Base-by-base conservation (phyloP, 92 coral and sea anemone species). In the Galaxea fascicularis region DNA sequence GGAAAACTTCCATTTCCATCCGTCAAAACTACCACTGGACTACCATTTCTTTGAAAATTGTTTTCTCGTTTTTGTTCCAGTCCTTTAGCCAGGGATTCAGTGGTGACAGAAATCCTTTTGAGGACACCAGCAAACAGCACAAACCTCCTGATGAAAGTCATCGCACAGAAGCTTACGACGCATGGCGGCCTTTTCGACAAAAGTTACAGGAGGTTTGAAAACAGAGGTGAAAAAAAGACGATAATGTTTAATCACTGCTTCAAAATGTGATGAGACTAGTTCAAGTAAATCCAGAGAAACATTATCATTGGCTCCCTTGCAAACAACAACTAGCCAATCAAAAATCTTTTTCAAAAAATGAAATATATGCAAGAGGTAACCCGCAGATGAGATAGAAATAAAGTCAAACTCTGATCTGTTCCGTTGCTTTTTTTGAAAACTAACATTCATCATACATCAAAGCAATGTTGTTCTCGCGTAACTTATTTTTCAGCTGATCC, bases 51-150 rank as follows among this genome's bases (percentile, higher is more conserved):
- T 35, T 35, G 41, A 35, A 35, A 35, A 2, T 2, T 35, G 41
- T 35, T 35, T 35, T 35, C 41, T 35, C 41, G 6, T 35, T 21
- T 58, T 54, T 22, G n/a, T 77, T 16, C 11, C 28, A 82, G 86
- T 63, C 91, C 95, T 7, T 77, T 76, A 18, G 87, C 45, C 57
- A 24, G 13, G n/a, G 44, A 58, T n/a, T 44, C 75, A 54, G 95
- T 82, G 22, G 76, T 77, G 3, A 93, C 86, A 24, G 98, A 94
- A 52, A 73, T 94, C 30, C 71, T 77, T 15, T 85, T 94, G 18
- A 82, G 82, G 64, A 86, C 95, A 52, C 57, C 89, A 8, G 92
- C 4, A 64, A 94, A 87, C 78, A 94, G 92, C 75, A 94, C 98
- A 35, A 20, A 44, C 21, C 57, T 52, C 39, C 57, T 92, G 3